Evolutionary conservation across 2,113 vertebrate genomes (phyloP).

Genomic region (Oenanthe oenanthe): DNA sequence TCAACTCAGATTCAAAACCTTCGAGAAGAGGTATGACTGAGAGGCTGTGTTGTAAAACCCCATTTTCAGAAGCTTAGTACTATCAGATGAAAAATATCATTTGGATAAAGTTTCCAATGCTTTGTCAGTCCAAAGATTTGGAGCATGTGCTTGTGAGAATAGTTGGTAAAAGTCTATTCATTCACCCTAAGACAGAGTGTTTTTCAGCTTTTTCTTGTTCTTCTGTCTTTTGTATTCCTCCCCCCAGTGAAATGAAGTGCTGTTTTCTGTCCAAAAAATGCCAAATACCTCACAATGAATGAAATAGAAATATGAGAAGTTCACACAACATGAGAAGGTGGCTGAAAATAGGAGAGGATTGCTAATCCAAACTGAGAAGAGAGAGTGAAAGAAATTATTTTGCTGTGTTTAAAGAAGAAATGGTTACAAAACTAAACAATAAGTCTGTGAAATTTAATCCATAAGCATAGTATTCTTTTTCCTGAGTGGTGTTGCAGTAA

Average conservation of each 20-base stretch:
- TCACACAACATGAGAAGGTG: background rate
- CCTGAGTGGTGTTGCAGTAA: background rate
- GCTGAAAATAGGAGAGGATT: background rate
- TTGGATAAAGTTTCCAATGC: background rate
- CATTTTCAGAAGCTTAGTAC: constrained; percentile 44
- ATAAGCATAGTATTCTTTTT: background rate
- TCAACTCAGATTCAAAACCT: constrained; percentile 18
- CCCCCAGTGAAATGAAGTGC: background rate
- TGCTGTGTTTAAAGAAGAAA: background rate
- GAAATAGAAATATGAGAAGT: background rate
- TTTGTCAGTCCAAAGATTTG: constrained; percentile 1
- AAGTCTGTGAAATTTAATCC: background rate
- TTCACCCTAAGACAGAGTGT: background rate
- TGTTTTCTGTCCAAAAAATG: background rate
- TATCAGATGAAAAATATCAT: constrained; percentile 2
- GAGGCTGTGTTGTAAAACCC: background rate
- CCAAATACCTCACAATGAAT: background rate
- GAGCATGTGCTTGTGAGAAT: background rate
- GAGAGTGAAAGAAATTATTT: background rate
- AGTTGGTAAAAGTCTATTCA: background rate
- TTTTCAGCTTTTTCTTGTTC: constrained; percentile 16
- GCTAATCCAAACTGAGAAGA: background rate
- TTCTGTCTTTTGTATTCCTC: background rate
- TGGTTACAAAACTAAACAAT: background rate
- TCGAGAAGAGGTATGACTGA: background rate